A percentile compares a stretch with the other conserved stretches of the same genome.
Conservation (phyloP, 2,113 vertebrate genomes). For the Gyps fulvus region DNA sequence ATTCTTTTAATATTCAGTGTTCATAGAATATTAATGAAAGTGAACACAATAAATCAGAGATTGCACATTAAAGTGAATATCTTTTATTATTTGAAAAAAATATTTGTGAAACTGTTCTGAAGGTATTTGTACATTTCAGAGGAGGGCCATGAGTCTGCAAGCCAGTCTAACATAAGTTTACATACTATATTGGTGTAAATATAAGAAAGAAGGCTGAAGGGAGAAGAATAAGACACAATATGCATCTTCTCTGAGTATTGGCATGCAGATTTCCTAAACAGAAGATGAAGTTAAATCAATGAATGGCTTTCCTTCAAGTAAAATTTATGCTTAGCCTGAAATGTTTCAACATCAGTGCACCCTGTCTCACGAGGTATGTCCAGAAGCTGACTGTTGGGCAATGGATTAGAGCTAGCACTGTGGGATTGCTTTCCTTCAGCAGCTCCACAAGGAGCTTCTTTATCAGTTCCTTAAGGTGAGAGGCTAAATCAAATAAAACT, state of each 20-base stretch:
- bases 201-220: neutral
- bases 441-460: neutral
- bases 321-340: neutral
- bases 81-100: neutral
- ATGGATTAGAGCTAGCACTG: neutral
- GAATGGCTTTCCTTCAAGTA: neutral
- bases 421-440: neutral
- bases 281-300: neutral
- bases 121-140: neutral
- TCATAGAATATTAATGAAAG: neutral
- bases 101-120: neutral
- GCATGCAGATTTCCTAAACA: neutral
- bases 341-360: neutral
- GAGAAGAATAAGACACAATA: neutral
- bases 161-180: neutral
- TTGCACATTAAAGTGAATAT: neutral
- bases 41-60: neutral
- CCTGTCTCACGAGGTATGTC: neutral
- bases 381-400: neutral
- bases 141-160: neutral
- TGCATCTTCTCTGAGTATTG: neutral
- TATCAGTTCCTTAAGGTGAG: neutral
- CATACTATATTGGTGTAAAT: neutral
- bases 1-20: neutral
- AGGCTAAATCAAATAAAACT: neutral